Evolutionary conservation across 2,888 invertebrate genomes (phyloP).

Genomic region (Steinernema hermaphroditum): DNA sequence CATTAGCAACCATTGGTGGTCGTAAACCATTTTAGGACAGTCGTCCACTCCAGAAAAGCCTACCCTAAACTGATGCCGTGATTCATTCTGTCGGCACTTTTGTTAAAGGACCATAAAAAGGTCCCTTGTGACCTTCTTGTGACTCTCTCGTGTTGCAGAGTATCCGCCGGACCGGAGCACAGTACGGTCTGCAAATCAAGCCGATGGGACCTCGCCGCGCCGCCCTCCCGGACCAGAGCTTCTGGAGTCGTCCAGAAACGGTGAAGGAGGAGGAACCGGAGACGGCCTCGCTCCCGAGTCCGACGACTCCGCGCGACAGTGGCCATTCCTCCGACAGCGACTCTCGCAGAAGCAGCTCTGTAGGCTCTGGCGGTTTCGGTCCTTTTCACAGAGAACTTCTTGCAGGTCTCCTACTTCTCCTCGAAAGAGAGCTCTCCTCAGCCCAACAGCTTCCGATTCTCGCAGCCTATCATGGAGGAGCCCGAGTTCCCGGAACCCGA

Average conservation of each 20-base stretch:
- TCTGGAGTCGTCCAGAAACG: slow-evolving; percentile 36
- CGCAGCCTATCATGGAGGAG: slow-evolving; percentile 33
- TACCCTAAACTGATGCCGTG: no score
- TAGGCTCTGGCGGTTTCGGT: background rate
- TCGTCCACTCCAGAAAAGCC: no score
- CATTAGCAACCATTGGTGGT: no score
- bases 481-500: slow-evolving; percentile 35
- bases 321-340: background rate
- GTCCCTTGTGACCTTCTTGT: no score
- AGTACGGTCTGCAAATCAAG: slow-evolving; percentile 58
- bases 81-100: no score
- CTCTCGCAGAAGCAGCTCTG: slow-evolving; percentile 11
- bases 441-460: background rate
- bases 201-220: slow-evolving; percentile 54
- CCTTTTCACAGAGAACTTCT: no score
- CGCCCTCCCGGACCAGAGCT: slow-evolving; percentile 41
- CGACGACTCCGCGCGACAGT: background rate
- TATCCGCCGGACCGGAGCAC: slow-evolving; percentile 57
- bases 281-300: background rate
- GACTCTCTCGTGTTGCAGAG: slow-evolving; percentile 43
- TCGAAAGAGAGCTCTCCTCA: background rate
- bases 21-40: no score
- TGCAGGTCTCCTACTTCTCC: slow-evolving; percentile 18
- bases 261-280: slow-evolving; percentile 8
- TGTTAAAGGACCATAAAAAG: no score